Base-by-base conservation (phyloP, 1,140 invertebrate species). In the Drosophila tani region DNA sequence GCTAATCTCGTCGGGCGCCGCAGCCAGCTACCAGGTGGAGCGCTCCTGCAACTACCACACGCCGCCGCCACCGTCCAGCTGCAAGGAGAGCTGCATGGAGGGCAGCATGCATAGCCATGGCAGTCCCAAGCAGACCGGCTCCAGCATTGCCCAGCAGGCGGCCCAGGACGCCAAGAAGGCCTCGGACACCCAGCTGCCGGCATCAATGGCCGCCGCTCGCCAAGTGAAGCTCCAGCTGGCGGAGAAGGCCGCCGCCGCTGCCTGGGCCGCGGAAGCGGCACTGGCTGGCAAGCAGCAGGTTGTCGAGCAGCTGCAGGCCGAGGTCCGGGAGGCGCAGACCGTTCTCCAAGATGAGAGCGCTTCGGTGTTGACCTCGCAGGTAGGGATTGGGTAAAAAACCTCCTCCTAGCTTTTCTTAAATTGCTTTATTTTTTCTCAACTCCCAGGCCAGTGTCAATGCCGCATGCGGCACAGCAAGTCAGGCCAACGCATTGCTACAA, bases 151-250 rank as follows among this genome's bases (percentile, higher is more conserved):
- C 1, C 94, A 95, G 69, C 95, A 95, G 77, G 95, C 95, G 0
- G 95, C 95, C 0, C 93, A 94, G 27, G 95, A 95, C 78, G 95
- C 95, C 0, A 95, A 95, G 76, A 94, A 94, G 3, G 95, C 95
- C 3, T 95, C 95, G 40, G 95, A 95, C 27, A 95, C 95, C 0
- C 95, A 96, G 75, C 94, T 94, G 65, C 94, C 95, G 5, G 95
- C 95, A 1, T 95, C 95, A 8, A 93, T 94, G 41, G 95, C 95
- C 75, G 95, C 95, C 15, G 93, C 95, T n/a, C 95, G 94, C 27
- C 90, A 95, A 93, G 95, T 96, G 14, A 96, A 96, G 91, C 93
- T 94, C 15, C 95, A 95, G 91, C 78, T 96, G 57, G 95, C 95
- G 0, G 95, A 95, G 51, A 95, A 95, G 83, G 95, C 95, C 0